Percentiles rank a stretch among this genome's conserved stretches.
Conservation (phyloP, 2,888 invertebrate genomes). For the Caradrina clavipalpis region DNA sequence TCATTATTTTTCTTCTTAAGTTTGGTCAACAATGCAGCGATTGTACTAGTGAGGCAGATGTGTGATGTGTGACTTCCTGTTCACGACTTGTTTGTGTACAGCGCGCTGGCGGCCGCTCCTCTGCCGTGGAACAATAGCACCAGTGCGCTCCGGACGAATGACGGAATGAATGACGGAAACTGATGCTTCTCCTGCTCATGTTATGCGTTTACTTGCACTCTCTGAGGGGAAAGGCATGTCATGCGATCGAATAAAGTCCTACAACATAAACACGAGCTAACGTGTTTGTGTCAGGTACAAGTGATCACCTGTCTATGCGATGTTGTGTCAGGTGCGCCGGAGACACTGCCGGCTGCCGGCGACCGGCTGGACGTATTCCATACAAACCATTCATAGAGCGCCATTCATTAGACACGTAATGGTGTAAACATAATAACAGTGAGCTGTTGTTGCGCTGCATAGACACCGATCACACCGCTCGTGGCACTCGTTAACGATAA, state of each 20-base stretch:
- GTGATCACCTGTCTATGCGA: neutral
- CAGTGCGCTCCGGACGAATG: neutral
- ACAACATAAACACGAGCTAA: too few species aligned
- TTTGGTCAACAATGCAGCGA: constrained; percentile 6
- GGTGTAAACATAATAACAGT: constrained; percentile 5
- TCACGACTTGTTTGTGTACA: constrained; percentile 54
- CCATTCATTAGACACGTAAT: constrained; percentile 30
- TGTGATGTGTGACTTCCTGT: constrained; percentile 43
- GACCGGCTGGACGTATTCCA: neutral
- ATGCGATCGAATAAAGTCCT: too few species aligned
- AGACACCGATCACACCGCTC: neutral
- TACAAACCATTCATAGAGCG: constrained; percentile 10
- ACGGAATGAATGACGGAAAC: neutral
- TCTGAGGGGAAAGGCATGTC: too few species aligned
- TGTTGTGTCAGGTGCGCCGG: constrained; percentile 4
- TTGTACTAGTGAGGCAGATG: constrained; percentile 12
- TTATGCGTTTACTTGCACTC: neutral
- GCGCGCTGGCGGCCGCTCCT: neutral
- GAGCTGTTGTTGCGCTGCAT: neutral
- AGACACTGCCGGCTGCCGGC: neutral
- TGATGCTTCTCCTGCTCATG: neutral
- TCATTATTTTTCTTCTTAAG: neutral
- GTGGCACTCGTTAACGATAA: neutral
- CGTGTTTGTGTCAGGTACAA: neutral
- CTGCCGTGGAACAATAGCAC: neutral